These are phyloP conservation scores for Xenentodon cancila DNA, from an alignment of 2,797 vertebrate species.

Conservation along the genomic window DNA sequence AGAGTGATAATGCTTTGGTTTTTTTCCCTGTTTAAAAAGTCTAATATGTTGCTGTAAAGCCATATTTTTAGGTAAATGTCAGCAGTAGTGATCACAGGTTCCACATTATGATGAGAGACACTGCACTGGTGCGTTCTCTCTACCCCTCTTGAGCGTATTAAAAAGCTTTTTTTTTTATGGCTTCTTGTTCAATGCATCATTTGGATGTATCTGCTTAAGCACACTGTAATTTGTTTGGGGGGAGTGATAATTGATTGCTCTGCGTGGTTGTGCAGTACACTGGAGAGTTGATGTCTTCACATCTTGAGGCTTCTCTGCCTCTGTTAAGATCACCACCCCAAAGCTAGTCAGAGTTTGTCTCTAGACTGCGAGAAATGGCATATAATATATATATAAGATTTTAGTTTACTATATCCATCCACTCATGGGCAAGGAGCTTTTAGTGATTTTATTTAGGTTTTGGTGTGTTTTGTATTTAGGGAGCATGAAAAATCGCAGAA, in stretches of 20 bases:
- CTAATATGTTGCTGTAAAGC: neutral
- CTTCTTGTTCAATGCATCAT: constrained; percentile 57
- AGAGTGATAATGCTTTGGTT: too few relatives aligned
- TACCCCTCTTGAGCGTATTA: constrained; percentile 49
- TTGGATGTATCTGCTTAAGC: constrained; percentile 56
- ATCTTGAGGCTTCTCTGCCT: constrained; percentile 32
- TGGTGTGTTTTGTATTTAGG: too few relatives aligned
- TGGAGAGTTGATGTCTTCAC: constrained; percentile 49
- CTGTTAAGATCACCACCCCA: constrained; percentile 36
- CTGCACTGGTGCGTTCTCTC: constrained; percentile 29
- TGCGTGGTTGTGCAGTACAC: constrained; percentile 6
- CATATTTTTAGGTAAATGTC: neutral
- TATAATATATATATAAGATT: too few relatives aligned
- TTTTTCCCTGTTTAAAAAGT: neutral
- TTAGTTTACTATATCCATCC: too few relatives aligned
- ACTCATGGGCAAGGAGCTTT: too few relatives aligned
- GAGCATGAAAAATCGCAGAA: too few relatives aligned
- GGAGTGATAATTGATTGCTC: constrained; percentile 63
- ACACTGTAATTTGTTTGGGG: constrained; percentile 58
- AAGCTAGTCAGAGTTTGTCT: constrained; percentile 29
- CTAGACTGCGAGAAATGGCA: too few relatives aligned
- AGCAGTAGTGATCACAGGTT: neutral
- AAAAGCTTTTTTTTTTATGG: constrained; percentile 67
- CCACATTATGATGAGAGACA: neutral
- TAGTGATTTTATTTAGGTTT: too few relatives aligned